phyloP scores from a whole-genome alignment of 2,113 vertebrate species.

The Oreochromis aureus region DNA sequence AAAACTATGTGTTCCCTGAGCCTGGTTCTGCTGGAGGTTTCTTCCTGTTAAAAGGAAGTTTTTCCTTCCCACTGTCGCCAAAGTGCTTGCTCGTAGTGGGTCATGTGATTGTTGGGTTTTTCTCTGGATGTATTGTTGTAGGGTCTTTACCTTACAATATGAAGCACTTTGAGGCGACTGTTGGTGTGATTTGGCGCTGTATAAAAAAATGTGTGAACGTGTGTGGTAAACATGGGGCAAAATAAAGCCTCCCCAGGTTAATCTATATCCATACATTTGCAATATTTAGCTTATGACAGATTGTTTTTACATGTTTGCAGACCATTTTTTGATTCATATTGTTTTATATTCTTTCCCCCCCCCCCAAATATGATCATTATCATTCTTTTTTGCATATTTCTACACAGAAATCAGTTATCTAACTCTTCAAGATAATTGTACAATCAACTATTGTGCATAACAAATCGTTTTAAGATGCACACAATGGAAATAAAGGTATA shows the following conservation, averaged over 20 bases:
- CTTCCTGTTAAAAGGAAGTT: not conserved
- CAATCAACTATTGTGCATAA: not conserved
- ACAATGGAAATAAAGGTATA: too few species aligned
- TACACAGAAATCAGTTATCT: not conserved
- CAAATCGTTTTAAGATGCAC: too few species aligned
- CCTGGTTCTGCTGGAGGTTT: rapidly evolving
- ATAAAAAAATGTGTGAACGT: not conserved
- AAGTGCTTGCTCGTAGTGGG: not conserved
- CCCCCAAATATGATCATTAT: not conserved
- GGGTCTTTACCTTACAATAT: not conserved
- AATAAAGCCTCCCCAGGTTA: not conserved
- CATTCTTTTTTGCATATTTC: not conserved
- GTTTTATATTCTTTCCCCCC: rapidly evolving
- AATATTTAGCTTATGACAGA: not conserved
- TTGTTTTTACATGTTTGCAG: not conserved
- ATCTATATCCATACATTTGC: not conserved
- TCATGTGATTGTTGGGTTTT: not conserved
- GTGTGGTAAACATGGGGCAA: not conserved
- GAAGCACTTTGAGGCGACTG: rapidly evolving
- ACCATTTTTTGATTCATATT: not conserved
- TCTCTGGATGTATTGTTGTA: rapidly evolving
- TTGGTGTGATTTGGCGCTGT: rapidly evolving
- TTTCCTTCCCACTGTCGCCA: not conserved
- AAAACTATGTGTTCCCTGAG: not conserved
- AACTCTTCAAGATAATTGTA: not conserved